phyloP scores from a whole-genome alignment of 1,140 invertebrate species.

The Listronotus bonariensis region DNA sequence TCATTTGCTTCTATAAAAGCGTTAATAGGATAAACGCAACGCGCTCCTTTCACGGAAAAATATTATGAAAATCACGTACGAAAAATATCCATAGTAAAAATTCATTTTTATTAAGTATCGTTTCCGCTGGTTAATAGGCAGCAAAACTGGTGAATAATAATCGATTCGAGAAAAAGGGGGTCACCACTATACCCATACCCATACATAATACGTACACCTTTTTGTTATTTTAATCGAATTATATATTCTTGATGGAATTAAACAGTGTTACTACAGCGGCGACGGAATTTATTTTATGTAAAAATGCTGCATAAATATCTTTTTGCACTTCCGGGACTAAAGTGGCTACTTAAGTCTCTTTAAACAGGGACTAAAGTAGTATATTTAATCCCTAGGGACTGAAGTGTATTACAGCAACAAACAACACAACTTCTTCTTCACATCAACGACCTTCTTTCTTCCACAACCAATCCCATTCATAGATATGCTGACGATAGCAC shows the following conservation, averaged over 20 bases:
- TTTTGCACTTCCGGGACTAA: too few relatives aligned
- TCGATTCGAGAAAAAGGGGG: conserved; percentile 21
- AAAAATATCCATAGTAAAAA: conserved; percentile 32
- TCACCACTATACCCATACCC: conserved; percentile 8
- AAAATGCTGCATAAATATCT: too few relatives aligned
- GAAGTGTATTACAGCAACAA: too few relatives aligned
- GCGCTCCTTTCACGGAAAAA: conserved; percentile 22
- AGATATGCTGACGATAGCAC: too few relatives aligned
- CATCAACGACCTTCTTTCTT: too few relatives aligned
- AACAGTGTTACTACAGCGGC: too few relatives aligned
- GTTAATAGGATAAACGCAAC: conserved; percentile 23
- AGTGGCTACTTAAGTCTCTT: too few relatives aligned
- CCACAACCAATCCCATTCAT: too few relatives aligned
- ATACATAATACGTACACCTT: background rate
- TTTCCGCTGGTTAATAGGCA: conserved; percentile 32
- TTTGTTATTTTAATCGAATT: conserved; percentile 12
- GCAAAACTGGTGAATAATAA: conserved; percentile 35
- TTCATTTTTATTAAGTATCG: conserved; percentile 33
- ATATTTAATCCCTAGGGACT: too few relatives aligned
- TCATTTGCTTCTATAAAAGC: conserved; percentile 18
- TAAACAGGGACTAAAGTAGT: too few relatives aligned
- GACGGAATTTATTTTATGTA: too few relatives aligned
- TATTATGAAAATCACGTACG: conserved; percentile 29
- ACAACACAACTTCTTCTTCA: too few relatives aligned
- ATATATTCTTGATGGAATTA: background rate